phyloP scores from a whole-genome alignment of 2,113 vertebrate genomes.

The Deroptyus accipitrinus region DNA sequence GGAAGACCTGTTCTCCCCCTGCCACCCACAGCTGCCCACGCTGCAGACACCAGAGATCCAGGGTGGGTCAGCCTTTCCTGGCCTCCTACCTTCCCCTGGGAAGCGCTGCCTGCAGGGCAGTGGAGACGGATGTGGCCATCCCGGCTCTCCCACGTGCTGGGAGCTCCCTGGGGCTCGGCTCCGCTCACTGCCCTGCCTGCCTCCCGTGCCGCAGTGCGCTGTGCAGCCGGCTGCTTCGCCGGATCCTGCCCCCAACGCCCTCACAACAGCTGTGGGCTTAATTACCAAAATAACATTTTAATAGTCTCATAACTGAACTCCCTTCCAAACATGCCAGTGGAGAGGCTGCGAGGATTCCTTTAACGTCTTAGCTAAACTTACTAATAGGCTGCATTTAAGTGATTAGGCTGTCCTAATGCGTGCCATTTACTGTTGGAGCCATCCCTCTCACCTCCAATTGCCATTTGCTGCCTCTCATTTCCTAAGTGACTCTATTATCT shows the following conservation, averaged over 20 bases:
- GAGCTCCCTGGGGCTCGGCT: neutral
- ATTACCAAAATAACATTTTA: slow-evolving; percentile 88
- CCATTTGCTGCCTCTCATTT: slow-evolving; percentile 21
- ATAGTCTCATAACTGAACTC: slow-evolving; percentile 83
- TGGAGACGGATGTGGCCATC: neutral
- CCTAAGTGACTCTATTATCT: slow-evolving; percentile 60
- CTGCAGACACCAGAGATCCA: neutral
- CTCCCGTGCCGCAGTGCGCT: neutral
- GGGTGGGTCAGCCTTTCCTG: neutral
- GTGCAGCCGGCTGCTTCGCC: slow-evolving; percentile 54
- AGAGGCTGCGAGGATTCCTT: slow-evolving; percentile 73
- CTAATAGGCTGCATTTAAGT: slow-evolving; percentile 74
- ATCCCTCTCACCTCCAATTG: slow-evolving; percentile 44
- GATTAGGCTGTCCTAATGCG: slow-evolving; percentile 67
- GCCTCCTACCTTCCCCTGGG: accelerated
- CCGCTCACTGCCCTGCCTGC: neutral
- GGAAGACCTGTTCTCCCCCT: accelerated
- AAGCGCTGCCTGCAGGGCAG: accelerated
- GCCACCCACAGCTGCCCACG: neutral
- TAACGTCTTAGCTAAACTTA: slow-evolving; percentile 76
- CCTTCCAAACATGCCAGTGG: slow-evolving; percentile 74
- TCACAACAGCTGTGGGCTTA: slow-evolving; percentile 83
- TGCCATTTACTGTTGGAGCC: slow-evolving; percentile 44
- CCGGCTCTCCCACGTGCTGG: accelerated
- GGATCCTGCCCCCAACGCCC: slow-evolving; percentile 73